phyloP scores from a whole-genome alignment of 2,797 vertebrate species.

The Myioborus melanocephalus region DNA sequence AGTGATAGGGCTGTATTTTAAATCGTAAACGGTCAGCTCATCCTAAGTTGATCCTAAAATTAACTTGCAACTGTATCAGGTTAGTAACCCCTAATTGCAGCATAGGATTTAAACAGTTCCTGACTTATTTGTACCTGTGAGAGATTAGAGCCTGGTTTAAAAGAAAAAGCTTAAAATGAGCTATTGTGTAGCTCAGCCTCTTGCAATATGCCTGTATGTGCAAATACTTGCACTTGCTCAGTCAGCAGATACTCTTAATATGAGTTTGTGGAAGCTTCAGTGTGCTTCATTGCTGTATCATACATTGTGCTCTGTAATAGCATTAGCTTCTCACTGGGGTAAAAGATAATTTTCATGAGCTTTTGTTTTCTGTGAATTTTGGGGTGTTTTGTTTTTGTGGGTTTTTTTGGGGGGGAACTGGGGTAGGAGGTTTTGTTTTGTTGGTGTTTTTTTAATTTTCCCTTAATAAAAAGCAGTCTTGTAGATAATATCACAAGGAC shows the following conservation, averaged over 20 bases:
- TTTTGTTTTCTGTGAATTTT: neutral
- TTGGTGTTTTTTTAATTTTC: neutral
- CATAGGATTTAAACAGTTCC: neutral
- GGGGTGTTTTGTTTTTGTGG: fast-evolving
- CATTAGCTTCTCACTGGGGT: neutral
- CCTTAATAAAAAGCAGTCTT: neutral
- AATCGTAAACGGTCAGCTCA: neutral
- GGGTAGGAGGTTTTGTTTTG: neutral
- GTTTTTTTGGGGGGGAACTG: fast-evolving
- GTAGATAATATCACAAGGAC: neutral
- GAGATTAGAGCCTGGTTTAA: neutral
- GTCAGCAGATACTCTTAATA: slow-evolving; percentile 24
- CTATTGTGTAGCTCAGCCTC: neutral
- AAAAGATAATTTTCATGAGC: neutral
- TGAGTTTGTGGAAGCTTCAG: neutral
- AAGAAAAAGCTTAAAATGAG: neutral
- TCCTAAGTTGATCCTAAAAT: neutral
- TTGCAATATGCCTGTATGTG: neutral
- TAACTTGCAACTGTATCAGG: neutral
- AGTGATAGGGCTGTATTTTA: neutral
- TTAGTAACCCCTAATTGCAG: neutral
- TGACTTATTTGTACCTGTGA: neutral
- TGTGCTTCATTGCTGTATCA: neutral
- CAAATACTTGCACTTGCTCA: neutral
- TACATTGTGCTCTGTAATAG: neutral